Percentiles rank a stretch among this genome's conserved stretches.
phyloP scores from a whole-genome alignment of 1,140 invertebrate genomes.

The Dreissena rostriformis region DNA sequence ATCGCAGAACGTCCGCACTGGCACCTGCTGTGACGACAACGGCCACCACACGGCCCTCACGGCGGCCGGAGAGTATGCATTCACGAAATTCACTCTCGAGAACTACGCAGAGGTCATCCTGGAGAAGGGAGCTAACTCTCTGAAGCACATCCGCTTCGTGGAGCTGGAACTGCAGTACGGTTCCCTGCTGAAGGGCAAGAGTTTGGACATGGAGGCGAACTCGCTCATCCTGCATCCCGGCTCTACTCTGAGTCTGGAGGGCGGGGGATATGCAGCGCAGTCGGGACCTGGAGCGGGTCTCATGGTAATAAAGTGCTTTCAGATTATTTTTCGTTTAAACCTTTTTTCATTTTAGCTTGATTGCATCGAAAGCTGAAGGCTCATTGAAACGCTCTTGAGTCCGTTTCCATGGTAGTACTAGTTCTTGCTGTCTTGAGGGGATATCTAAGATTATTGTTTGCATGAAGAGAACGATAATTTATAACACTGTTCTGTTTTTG shows the following conservation, averaged over 20 bases:
- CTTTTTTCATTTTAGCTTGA: no score
- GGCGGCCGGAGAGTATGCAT: constrained; percentile 63
- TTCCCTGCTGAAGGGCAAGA: constrained; percentile 59
- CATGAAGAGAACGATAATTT: no score
- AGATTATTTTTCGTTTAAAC: no score
- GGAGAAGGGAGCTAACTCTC: constrained; percentile 46
- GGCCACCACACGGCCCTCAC: constrained; percentile 58
- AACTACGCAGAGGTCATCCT: constrained; percentile 62
- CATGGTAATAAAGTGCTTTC: neutral
- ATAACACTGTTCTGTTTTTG: no score
- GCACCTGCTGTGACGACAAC: constrained; percentile 53
- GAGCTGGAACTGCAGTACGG: constrained; percentile 68
- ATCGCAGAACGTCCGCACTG: constrained; percentile 63
- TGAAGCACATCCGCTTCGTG: constrained; percentile 61
- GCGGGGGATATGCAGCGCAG: constrained; percentile 58
- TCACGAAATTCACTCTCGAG: constrained; percentile 68
- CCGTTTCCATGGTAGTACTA: no score
- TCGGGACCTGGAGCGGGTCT: constrained; percentile 64
- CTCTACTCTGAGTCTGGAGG: constrained; percentile 60
- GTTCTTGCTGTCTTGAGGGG: no score
- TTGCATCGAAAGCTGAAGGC: no score
- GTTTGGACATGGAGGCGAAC: constrained; percentile 64
- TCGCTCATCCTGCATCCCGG: constrained; percentile 68
- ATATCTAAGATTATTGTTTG: no score
- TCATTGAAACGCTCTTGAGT: no score